Percentiles rank a stretch among this genome's conserved stretches.
Conservation (phyloP, 2,888 invertebrate species). For the Leptothorax acervorum region DNA sequence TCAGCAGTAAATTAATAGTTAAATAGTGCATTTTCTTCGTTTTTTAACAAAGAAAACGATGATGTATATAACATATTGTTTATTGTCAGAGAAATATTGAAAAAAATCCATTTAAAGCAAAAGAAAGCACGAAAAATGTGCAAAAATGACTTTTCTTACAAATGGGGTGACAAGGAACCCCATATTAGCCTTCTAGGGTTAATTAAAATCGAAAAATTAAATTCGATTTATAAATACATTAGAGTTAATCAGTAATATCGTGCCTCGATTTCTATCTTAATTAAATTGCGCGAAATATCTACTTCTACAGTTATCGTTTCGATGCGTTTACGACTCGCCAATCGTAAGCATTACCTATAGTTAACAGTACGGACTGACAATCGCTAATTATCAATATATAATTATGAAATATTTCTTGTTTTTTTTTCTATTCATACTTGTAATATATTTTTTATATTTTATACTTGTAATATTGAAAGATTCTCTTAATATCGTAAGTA, state of each 20-base stretch:
- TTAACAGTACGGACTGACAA: background rate
- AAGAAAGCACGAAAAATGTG: too few relatives aligned
- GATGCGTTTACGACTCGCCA: background rate
- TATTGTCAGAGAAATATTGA: too few relatives aligned
- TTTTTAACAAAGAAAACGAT: too few relatives aligned
- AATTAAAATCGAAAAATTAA: background rate
- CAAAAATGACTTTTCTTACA: too few relatives aligned
- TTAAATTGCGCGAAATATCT: conserved; percentile 1
- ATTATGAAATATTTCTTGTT: background rate
- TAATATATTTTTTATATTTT: too few relatives aligned
- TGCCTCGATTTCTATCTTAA: background rate
- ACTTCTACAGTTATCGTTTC: background rate
- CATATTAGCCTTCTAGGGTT: too few relatives aligned
- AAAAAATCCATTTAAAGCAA: too few relatives aligned
- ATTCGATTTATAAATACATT: background rate
- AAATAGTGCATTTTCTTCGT: too few relatives aligned
- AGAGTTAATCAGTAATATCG: background rate
- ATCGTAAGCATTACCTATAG: background rate
- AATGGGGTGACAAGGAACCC: too few relatives aligned
- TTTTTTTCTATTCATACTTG: background rate
- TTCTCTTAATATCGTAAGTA: background rate
- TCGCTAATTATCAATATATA: conserved; percentile 1
- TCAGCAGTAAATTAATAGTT: too few relatives aligned
- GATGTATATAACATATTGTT: too few relatives aligned
- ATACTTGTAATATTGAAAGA: background rate